Base-by-base conservation (phyloP, 2,888 invertebrate genomes). In the Napeogenes inachia region DNA sequence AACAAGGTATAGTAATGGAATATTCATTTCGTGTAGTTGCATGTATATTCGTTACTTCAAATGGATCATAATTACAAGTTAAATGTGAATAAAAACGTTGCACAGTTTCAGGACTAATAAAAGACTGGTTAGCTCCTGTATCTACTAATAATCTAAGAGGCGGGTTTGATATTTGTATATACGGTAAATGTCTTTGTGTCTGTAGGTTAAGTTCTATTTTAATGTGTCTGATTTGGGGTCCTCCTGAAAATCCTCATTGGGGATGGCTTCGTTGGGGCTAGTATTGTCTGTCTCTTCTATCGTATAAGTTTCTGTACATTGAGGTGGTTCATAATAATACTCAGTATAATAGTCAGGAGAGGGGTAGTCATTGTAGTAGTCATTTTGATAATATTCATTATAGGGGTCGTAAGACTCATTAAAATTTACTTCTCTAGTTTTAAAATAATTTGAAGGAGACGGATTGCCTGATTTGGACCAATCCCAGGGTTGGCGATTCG, bases 371-470 rank as follows among this genome's bases (percentile, higher is more conserved):
- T 42, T 57, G 57, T 35, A 8, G 46, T 54, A 54, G 42, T 4
- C 21, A 21, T 56, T 32, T 13, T 56, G 32, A 54, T 63, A 32
- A 5, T 13, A 54, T 32, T 21, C 12, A 13, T 6, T 42, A 45
- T 12, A 50, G 38, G 56, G 45, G 32, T 35, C 56, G 35, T 32
- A 13, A 55, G 55, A 66, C 21, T 70, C 56, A 54, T 68, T 70
- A 32, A 68, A 61, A 62, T 73, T 70, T 21, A 70, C 46, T 54
- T 71, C 70, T 0, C 66, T 56, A 12, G 65, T 62, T 62, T 72
- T 70, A 62, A 73, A 71, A 61, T 74, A 71, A 38, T 73, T 70
- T 21, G 55, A 61, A 0, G 68, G 71, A 0, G 70, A 69, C 32
- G 72, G 70, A 57, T 72, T 71, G 0, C 70, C 70, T 2, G 45